These are phyloP conservation scores for Calameuta filiformis DNA, from an alignment of 2,888 invertebrate genomes.

Conservation along the genomic window DNA sequence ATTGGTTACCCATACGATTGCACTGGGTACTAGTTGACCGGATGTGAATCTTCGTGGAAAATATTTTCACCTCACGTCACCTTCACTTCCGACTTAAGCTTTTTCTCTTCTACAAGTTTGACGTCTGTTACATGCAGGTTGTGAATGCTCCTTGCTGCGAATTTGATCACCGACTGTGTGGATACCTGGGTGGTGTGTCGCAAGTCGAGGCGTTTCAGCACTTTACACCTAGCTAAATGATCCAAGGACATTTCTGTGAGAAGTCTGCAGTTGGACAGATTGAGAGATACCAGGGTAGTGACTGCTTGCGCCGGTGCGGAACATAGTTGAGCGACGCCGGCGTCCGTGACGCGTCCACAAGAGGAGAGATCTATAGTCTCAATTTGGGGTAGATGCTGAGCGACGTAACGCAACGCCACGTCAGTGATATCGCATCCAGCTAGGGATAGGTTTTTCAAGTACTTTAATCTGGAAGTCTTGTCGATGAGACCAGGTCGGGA, in stretches of 20 bases:
- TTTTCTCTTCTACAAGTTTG: conserved; percentile 75
- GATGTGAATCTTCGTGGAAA: neutral
- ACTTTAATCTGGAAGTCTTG: conserved; percentile 80
- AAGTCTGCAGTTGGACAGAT: conserved; percentile 84
- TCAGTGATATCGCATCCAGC: conserved; percentile 93
- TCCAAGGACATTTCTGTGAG: conserved; percentile 86
- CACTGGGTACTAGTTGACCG: neutral
- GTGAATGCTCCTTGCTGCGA: conserved; percentile 83
- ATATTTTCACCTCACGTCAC: conserved; percentile 28
- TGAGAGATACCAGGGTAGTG: conserved; percentile 77
- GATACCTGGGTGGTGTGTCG: conserved; percentile 84
- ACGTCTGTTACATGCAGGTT: conserved; percentile 84
- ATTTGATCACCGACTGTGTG: conserved; percentile 84
- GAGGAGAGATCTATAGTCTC: conserved; percentile 84
- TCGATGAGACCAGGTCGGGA: conserved; percentile 82
- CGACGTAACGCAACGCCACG: conserved; percentile 82
- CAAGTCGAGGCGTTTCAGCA: conserved; percentile 78
- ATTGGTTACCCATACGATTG: neutral
- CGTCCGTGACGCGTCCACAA: conserved; percentile 89
- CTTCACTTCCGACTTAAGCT: conserved; percentile 38
- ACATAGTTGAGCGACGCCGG: conserved; percentile 88
- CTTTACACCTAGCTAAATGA: conserved; percentile 81
- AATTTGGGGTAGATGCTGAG: conserved; percentile 81
- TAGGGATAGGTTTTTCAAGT: conserved; percentile 79
- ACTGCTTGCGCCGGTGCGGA: conserved; percentile 76